A percentile compares a stretch with the other conserved stretches of the same genome.
phyloP scores from a whole-genome alignment of 2,113 vertebrate species.

The Balaeniceps rex region DNA sequence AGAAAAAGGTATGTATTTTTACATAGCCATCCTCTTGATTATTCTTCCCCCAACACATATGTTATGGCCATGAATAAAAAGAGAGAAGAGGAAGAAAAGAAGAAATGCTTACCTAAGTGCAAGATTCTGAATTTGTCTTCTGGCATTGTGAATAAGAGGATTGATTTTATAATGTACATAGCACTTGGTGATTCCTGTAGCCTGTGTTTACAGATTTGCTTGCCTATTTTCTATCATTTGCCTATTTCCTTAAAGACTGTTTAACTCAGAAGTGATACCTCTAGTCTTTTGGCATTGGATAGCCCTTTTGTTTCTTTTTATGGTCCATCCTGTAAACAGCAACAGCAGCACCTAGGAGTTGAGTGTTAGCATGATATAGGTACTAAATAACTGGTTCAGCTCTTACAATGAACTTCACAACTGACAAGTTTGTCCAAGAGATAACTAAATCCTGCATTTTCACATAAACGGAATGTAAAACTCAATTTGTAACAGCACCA shows the following conservation, averaged over 20 bases:
- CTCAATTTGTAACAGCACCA: background rate
- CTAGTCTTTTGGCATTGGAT: background rate
- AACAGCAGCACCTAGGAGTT: background rate
- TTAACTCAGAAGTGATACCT: background rate
- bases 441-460: background rate
- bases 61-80: background rate
- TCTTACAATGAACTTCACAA: background rate
- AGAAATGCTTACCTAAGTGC: background rate
- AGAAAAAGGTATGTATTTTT: background rate
- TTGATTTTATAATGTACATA: background rate
- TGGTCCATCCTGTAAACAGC: background rate
- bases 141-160: background rate
- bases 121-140: background rate
- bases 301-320: background rate
- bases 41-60: background rate
- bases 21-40: background rate
- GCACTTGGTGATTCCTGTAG: background rate
- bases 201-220: background rate
- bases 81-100: background rate
- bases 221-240: background rate
- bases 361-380: fast-evolving
- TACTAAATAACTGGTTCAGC: background rate
- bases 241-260: background rate
- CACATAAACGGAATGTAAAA: background rate
- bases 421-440: background rate